Evolutionary conservation across 2,888 invertebrate species (phyloP), one percentile per base, ranked within the genome.

Genomic region (Octodonta nipae): DNA sequence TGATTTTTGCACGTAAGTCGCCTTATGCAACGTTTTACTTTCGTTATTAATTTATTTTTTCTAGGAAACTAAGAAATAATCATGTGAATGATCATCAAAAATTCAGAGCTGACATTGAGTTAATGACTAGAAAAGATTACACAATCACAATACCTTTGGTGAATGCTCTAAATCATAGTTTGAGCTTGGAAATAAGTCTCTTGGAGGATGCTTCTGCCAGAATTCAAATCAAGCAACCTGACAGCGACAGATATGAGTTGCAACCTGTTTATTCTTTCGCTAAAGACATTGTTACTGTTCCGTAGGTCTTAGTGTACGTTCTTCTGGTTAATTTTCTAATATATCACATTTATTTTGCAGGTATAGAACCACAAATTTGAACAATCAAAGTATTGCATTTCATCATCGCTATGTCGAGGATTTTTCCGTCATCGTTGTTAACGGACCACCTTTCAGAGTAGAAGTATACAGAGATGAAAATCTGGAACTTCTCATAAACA

Each of bases 1-100:
- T 25, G 8, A 27, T 13, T 41, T 41, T 29, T 41, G 41, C 38
- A 38, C 34, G 41, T 41, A 36, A 38, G 36, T 36, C 7, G 3
- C 2, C 22, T 11, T 4, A 22, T 22, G 10, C 4, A 22, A 10
- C 22, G 10, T 4, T 4, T 22, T 4, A 2, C 22, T 11, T 3
- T 3, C 22, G n/a, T 22, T 2, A 4, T 10, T n/a, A 22, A n/a
- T n/a, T 22, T 22, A 10, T 4, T 22, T 22, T 22, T 22, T 33
- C 28, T 22, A 28, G 22, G 10, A 22, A 16, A 13, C 14, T 27
- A 15, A 12, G 20, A 10, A 14, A 20, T 1, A 5, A 17, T 12
- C 7, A 28, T 13, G 13, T 34, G 4, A 17, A 13, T 7, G 15
- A 33, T 11, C 3, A 22, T 22, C 11, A n/a, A n/a, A n/a, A 22